These are phyloP conservation scores for Bombus waltoni DNA, from an alignment of 1,140 invertebrate species.

Conservation along the genomic window DNA sequence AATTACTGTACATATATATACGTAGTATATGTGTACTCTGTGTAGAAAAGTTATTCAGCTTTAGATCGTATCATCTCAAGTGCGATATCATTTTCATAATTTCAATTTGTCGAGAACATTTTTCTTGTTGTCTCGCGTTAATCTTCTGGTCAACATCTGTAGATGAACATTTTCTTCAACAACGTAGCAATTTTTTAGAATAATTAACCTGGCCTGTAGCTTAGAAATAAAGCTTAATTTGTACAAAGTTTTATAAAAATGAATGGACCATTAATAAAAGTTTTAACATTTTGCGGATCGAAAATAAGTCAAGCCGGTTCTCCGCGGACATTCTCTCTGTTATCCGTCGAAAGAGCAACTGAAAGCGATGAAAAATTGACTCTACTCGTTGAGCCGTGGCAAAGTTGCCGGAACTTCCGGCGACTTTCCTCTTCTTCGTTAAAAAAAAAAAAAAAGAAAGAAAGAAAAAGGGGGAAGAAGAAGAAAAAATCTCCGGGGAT, in stretches of 20 bases:
- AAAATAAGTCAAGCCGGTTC: conserved; percentile 31
- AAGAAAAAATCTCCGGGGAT: conserved; percentile 49
- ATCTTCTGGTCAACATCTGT: not conserved
- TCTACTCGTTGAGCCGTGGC: conserved; percentile 67
- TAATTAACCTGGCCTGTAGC: not conserved
- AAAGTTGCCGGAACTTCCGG: conserved; percentile 73
- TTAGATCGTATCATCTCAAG: not conserved
- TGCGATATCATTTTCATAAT: not conserved
- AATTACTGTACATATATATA: too few species aligned
- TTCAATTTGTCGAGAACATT: not conserved
- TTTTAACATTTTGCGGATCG: conserved; percentile 7
- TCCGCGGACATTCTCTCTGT: conserved; percentile 61
- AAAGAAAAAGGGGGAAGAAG: conserved; percentile 58
- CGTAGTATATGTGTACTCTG: too few species aligned
- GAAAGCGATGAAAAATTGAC: conserved; percentile 78
- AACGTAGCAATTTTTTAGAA: not conserved
- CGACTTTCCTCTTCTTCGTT: conserved; percentile 69
- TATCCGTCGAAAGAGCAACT: conserved; percentile 69
- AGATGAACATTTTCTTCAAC: not conserved
- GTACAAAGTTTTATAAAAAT: not conserved
- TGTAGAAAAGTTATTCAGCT: not conserved
- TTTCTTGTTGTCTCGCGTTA: not conserved
- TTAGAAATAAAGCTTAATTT: not conserved
- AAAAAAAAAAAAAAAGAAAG: conserved; percentile 67
- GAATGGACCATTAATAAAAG: not conserved